These are phyloP conservation scores for Drosophila pegasa DNA, from an alignment of 2,888 invertebrate species.

Conservation along the genomic window DNA sequence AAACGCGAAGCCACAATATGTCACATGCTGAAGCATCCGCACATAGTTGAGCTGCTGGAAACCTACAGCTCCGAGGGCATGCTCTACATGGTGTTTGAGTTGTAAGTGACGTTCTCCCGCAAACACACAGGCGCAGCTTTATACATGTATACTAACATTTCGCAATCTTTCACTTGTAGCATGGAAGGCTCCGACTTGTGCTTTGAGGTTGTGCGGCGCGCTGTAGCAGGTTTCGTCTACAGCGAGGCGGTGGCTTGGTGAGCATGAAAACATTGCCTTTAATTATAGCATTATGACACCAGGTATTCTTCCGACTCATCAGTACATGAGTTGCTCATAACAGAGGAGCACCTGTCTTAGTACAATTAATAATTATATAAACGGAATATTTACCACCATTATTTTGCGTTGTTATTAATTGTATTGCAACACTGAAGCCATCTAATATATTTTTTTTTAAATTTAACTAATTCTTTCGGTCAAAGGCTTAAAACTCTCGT, in stretches of 20 bases:
- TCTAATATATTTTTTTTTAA: no score
- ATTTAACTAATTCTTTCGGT: no score
- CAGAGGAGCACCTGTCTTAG: neutral
- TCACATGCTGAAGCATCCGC: constrained; percentile 99
- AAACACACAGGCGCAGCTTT: neutral
- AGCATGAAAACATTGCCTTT: constrained; percentile 73
- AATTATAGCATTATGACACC: constrained; percentile 22
- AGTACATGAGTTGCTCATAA: neutral
- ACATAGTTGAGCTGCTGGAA: constrained; percentile 98
- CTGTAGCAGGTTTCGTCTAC: constrained; percentile 98
- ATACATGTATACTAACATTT: constrained; percentile 21
- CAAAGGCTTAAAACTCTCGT: no score
- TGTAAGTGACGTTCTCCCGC: constrained; percentile 89
- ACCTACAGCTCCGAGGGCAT: constrained; percentile 99
- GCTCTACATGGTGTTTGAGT: constrained; percentile 99
- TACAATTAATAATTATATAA: constrained; percentile 7
- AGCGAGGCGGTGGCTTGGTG: constrained; percentile 99
- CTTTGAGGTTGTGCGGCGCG: constrained; percentile 98
- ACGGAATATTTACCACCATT: neutral
- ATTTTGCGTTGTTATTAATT: neutral
- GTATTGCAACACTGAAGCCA: neutral
- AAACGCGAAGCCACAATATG: constrained; percentile 99
- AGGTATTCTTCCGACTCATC: constrained; percentile 3
- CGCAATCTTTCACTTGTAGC: constrained; percentile 86
- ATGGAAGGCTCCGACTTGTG: constrained; percentile 99